Evolutionary conservation across 2,797 vertebrate genomes (phyloP).

Genomic region (Bufotes viridis): DNA sequence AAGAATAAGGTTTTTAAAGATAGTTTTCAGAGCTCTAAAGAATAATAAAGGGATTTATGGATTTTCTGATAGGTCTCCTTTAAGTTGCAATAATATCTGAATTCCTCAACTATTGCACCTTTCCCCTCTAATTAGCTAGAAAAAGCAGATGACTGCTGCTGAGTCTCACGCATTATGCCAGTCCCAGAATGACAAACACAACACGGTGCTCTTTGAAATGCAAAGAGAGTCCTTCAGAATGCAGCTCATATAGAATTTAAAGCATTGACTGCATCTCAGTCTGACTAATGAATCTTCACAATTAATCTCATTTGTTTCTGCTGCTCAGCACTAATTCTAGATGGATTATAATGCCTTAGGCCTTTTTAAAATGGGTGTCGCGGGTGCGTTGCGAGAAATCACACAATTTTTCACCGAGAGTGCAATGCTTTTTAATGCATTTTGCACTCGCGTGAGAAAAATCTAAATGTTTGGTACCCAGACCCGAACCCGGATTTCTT

Average conservation of each 20-base stretch:
- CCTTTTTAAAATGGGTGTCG: no score
- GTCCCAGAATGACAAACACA: not conserved
- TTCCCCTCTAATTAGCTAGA: not conserved
- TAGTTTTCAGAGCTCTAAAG: no score
- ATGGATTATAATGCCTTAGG: no score
- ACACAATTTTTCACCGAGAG: no score
- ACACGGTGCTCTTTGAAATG: not conserved
- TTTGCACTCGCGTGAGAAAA: no score
- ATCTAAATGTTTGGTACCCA: no score
- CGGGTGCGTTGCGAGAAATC: no score
- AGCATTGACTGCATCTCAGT: not conserved
- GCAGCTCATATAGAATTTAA: not conserved
- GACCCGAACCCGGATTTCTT: no score
- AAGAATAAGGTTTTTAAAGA: no score
- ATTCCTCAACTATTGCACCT: not conserved
- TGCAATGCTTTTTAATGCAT: no score
- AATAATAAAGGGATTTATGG: not conserved
- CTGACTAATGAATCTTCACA: not conserved
- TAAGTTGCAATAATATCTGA: not conserved
- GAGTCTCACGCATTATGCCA: not conserved
- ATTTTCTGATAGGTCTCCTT: not conserved
- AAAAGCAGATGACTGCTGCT: not conserved
- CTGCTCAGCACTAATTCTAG: no score
- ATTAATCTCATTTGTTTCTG: not conserved
- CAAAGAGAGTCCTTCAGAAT: not conserved